A percentile compares a stretch with the other conserved stretches of the same genome.
These are phyloP conservation scores for Lepidurus apus DNA, from an alignment of 1,140 invertebrate species.

Conservation along the genomic window DNA sequence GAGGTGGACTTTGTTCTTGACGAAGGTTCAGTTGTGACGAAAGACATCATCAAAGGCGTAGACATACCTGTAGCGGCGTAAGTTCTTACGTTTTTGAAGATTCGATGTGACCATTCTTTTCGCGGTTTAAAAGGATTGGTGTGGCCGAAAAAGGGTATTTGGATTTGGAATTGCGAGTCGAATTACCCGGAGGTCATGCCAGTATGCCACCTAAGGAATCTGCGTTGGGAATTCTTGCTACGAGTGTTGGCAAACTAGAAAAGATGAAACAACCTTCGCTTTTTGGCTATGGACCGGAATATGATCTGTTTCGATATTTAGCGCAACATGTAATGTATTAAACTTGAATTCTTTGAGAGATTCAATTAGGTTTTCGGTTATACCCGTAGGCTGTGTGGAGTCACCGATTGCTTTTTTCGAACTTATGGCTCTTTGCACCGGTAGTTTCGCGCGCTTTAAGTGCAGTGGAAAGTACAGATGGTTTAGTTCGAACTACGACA, in stretches of 20 bases:
- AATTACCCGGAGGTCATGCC: constrained; percentile 51
- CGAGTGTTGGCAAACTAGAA: constrained; percentile 49
- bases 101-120: background rate
- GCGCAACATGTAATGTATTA: constrained; percentile 44
- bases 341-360: background rate
- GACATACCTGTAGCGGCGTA: constrained; percentile 48
- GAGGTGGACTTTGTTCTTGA: constrained; percentile 52
- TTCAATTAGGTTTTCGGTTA: constrained; percentile 35
- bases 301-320: constrained; percentile 45
- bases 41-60: constrained; percentile 47
- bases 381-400: constrained; percentile 44
- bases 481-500: constrained; percentile 52
- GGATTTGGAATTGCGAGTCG: constrained; percentile 47
- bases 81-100: constrained; percentile 35
- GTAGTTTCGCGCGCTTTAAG: constrained; percentile 46
- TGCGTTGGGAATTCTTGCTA: constrained; percentile 49
- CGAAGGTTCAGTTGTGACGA: constrained; percentile 50
- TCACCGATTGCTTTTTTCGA: constrained; percentile 47
- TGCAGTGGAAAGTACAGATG: constrained; percentile 45
- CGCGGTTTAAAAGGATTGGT: constrained; percentile 44
- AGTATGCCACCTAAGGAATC: constrained; percentile 51
- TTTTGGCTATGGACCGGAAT: constrained; percentile 51
- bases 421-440: constrained; percentile 54
- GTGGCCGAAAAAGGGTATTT: constrained; percentile 53
- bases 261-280: constrained; percentile 48